phyloP scores from a whole-genome alignment of 2,888 invertebrate genomes.

The Oxycera nigricornis region DNA sequence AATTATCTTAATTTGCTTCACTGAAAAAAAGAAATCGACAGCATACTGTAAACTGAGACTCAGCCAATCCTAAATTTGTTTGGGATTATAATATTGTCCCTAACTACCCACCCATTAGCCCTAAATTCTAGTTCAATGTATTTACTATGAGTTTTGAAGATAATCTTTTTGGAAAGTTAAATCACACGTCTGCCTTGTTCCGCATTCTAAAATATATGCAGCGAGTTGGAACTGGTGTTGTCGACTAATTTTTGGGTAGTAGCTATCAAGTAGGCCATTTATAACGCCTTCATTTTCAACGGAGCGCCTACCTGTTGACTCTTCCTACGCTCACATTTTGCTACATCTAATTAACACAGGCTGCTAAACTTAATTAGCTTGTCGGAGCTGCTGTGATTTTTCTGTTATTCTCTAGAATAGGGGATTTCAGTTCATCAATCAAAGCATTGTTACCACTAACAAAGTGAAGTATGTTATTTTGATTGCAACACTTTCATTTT shows the following conservation, averaged over 20 bases:
- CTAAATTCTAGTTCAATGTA: background rate
- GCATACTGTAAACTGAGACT: background rate
- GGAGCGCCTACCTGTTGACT: background rate
- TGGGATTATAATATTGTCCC: constrained; percentile 28
- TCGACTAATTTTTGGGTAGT: constrained; percentile 16
- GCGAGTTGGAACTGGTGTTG: background rate
- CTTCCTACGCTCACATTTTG: constrained; percentile 13
- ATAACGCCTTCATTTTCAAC: constrained; percentile 19
- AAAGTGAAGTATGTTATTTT: background rate
- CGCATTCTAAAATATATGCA: background rate
- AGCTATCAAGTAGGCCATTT: constrained; percentile 25
- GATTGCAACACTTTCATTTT: background rate
- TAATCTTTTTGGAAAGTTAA: constrained; percentile 24
- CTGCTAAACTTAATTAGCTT: constrained; percentile 35
- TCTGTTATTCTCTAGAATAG: constrained; percentile 1
- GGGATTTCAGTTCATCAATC: constrained; percentile 17
- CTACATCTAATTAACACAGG: constrained; percentile 30
- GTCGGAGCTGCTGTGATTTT: constrained; percentile 32
- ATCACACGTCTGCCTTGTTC: constrained; percentile 1
- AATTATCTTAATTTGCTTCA: background rate
- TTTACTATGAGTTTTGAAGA: constrained; percentile 28
- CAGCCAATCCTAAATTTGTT: constrained; percentile 15
- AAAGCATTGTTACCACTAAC: background rate
- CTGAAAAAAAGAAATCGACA: background rate
- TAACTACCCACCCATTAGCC: constrained; percentile 23